phyloP scores from a whole-genome alignment of 2,113 vertebrate genomes.

The Panthera leo region DNA sequence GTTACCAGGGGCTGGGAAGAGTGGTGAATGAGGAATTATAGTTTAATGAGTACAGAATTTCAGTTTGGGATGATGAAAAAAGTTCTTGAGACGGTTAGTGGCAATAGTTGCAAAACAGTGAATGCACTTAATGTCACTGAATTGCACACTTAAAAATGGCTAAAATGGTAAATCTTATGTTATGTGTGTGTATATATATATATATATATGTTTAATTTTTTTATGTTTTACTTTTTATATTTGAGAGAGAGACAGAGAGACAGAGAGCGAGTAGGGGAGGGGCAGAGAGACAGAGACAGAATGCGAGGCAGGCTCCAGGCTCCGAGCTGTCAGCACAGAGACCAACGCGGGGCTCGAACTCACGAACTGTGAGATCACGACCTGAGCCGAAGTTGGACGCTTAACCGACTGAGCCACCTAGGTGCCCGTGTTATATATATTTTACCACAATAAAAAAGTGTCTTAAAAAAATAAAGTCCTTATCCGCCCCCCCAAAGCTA shows the following conservation, averaged over 20 bases:
- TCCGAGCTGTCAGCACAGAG: too few relatives aligned
- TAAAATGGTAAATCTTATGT: background rate
- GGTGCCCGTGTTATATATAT: background rate
- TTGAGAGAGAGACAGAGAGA: too few relatives aligned
- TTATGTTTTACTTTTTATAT: too few relatives aligned
- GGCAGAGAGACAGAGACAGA: too few relatives aligned
- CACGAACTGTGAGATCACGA: too few relatives aligned
- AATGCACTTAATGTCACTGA: background rate
- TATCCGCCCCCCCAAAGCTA: background rate
- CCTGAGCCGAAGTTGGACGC: too few relatives aligned
- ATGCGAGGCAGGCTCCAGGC: too few relatives aligned
- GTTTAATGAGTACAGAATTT: background rate
- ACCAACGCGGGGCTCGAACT: too few relatives aligned
- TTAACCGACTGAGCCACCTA: too few relatives aligned
- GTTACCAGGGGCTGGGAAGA: background rate
- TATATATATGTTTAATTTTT: too few relatives aligned
- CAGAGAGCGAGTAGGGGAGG: too few relatives aligned
- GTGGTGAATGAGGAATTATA: background rate
- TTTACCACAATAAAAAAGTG: constrained; percentile 4
- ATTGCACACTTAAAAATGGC: background rate
- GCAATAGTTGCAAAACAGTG: background rate
- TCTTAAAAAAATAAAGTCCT: background rate
- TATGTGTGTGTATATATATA: too few relatives aligned
- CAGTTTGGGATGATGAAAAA: background rate
- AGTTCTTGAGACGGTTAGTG: background rate